These are phyloP conservation scores for Monomorium pharaonis DNA, from an alignment of 1,140 invertebrate species.

Conservation along the genomic window DNA sequence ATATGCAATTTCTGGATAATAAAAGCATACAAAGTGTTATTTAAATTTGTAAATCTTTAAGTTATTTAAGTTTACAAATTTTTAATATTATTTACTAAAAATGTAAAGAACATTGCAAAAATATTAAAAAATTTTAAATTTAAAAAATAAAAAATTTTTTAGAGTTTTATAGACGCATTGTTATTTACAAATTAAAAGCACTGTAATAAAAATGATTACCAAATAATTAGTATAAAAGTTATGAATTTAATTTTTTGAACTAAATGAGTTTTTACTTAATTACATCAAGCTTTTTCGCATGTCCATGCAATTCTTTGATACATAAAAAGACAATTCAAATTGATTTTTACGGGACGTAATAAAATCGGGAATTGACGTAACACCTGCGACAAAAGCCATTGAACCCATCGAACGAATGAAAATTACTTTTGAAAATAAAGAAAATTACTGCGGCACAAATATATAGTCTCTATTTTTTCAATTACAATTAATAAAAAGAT, in stretches of 20 bases:
- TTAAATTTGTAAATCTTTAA: neutral
- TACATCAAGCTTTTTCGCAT: neutral
- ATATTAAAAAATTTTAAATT: neutral
- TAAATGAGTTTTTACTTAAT: slow-evolving; percentile 19
- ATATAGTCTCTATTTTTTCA: neutral
- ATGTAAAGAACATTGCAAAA: neutral
- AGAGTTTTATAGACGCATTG: neutral
- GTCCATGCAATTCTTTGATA: slow-evolving; percentile 9
- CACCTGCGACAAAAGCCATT: slow-evolving; percentile 22
- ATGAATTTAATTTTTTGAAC: slow-evolving; percentile 24
- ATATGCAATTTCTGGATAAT: neutral
- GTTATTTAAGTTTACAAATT: neutral
- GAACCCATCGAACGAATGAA: neutral
- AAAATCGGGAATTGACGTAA: slow-evolving; percentile 2
- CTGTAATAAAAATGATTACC: neutral
- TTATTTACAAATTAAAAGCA: slow-evolving; percentile 56
- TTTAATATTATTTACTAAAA: neutral
- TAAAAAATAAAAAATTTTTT: neutral
- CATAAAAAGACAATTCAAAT: slow-evolving; percentile 36
- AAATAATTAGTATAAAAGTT: slow-evolving; percentile 24
- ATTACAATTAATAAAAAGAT: neutral
- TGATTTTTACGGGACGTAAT: slow-evolving; percentile 3
- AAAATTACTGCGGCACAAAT: neutral
- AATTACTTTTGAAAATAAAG: slow-evolving; percentile 17
- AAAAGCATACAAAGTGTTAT: neutral